Evolutionary conservation across 2,888 invertebrate species (phyloP).

Genomic region (Lithodes maja): DNA sequence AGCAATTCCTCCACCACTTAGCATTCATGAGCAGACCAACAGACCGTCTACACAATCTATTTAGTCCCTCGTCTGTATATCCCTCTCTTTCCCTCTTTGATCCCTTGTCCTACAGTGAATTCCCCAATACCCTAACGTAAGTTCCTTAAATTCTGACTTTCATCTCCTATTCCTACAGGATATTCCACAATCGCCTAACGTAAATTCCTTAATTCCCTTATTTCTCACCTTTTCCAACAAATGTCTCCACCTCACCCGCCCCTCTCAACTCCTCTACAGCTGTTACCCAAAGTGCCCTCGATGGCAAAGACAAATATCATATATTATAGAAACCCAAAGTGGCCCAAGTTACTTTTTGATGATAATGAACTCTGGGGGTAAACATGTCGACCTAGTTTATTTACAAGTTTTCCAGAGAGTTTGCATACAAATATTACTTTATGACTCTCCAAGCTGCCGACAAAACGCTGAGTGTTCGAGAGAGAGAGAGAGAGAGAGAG

Average conservation of each 20-base stretch:
- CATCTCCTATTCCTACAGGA: too few relatives aligned
- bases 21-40: slow-evolving; percentile 41
- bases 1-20: slow-evolving; percentile 42
- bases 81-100: too few relatives aligned
- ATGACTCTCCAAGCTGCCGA: too few relatives aligned
- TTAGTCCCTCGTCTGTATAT: not conserved
- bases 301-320: not conserved
- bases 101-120: too few relatives aligned
- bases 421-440: too few relatives aligned
- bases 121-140: too few relatives aligned
- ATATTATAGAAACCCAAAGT: not conserved
- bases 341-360: not conserved
- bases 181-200: too few relatives aligned
- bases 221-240: not conserved
- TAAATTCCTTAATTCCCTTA: too few relatives aligned
- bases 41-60: slow-evolving; percentile 2
- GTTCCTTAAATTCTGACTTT: too few relatives aligned
- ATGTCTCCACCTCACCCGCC: not conserved
- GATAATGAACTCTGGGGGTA: not conserved
- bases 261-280: not conserved
- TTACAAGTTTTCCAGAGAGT: not conserved
- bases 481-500: too few relatives aligned
- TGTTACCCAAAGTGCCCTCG: not conserved
- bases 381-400: not conserved
- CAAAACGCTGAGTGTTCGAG: too few relatives aligned